Base-by-base conservation (phyloP, 2,888 invertebrate genomes). In the Nezara viridula region DNA sequence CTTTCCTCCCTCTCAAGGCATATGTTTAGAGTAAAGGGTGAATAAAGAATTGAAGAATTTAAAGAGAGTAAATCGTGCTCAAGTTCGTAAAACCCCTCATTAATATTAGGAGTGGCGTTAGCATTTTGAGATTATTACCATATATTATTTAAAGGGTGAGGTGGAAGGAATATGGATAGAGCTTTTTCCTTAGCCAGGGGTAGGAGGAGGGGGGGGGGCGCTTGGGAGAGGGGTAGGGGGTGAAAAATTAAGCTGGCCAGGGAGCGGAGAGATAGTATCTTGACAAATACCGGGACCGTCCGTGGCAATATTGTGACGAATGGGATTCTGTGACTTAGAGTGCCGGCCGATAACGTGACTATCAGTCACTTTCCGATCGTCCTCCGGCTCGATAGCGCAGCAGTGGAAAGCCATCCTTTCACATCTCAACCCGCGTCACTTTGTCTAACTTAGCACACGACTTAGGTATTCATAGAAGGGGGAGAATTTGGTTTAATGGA, bases 231-330 rank as follows among this genome's bases (percentile, higher is more conserved):
- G 50, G 66, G 88, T 21, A 9, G n/a, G 88, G 44, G 37, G 87
- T 52, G 52, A 40, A 86, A 37, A 44, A 66, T 89, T 89, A 89
- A 90, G 88, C 85, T 88, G 89, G 89, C 86, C 89, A 32, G 89
- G 90, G 89, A 88, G 88, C 60, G 24, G 44, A n/a, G 89, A 87
- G 90, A 90, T 90, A 90, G 81, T 32, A 90, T 90, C 90, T 90
- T 90, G 90, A 90, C 90, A 90, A 90, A 90, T 90, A 89, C 90
- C 88, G 86, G 90, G 88, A 89, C 89, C 89, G 90, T 85, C 81
- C 89, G 44, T 89, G 89, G 90, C 89, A 90, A 90, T 90, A 90
- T 90, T 89, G 90, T 90, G 90, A 90, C 89, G 89, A 89, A 90
- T 90, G 89, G 90, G 37, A 40, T 37, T 40, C 77, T 77, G 60